These are phyloP conservation scores for Condylostylus longicornis DNA, from an alignment of 1,140 invertebrate species.

Conservation along the genomic window DNA sequence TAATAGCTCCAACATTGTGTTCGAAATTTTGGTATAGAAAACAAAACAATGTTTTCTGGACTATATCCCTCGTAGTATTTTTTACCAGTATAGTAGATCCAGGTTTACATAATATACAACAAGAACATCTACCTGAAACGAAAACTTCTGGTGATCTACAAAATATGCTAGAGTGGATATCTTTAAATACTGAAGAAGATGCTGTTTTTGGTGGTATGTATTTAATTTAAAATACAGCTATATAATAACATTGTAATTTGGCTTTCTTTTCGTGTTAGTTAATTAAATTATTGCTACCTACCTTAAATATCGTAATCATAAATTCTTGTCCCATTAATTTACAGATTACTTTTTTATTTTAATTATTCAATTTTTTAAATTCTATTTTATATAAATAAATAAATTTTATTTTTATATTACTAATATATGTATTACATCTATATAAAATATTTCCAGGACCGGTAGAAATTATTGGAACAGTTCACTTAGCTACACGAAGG, in stretches of 20 bases:
- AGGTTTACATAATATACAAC: constrained; percentile 23
- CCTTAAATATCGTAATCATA: no score
- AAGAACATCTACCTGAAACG: constrained; percentile 21
- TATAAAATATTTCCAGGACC: constrained; percentile 15
- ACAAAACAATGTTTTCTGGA: constrained; percentile 27
- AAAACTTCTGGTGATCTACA: constrained; percentile 19
- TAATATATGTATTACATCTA: no score
- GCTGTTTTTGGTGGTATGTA: constrained; percentile 22
- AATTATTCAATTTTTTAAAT: not conserved
- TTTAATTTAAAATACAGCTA: no score
- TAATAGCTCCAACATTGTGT: constrained; percentile 26
- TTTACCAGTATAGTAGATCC: constrained; percentile 27
- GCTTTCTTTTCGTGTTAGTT: no score
- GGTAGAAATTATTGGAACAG: constrained; percentile 26
- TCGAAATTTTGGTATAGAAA: constrained; percentile 28
- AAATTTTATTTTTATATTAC: no score
- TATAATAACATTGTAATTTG: no score
- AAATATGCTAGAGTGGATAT: constrained; percentile 29
- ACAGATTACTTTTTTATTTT: not conserved
- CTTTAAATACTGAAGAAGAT: constrained; percentile 27
- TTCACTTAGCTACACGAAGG: constrained; percentile 24
- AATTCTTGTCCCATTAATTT: no score
- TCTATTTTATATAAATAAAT: no score
- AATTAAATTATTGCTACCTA: no score
- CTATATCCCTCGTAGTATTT: constrained; percentile 26